phyloP scores from a whole-genome alignment of 2,113 vertebrate species.

The Hyperopisus bebe region DNA sequence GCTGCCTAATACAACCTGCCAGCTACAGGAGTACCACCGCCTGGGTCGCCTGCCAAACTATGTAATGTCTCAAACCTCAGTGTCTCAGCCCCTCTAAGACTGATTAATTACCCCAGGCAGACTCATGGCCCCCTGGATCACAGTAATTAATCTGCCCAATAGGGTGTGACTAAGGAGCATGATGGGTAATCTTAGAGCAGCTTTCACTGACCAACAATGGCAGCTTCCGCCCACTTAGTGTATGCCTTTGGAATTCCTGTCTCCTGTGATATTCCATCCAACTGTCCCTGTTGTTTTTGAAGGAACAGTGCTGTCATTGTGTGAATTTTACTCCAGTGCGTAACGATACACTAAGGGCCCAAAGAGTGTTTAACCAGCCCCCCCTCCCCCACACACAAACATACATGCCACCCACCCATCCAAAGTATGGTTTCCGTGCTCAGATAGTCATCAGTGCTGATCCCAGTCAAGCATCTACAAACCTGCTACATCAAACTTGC shows the following conservation, averaged over 20 bases:
- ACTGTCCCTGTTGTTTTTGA: background rate
- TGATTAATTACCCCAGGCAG: constrained; percentile 2
- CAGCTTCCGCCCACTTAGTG: background rate
- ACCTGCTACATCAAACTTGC: background rate
- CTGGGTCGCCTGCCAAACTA: background rate
- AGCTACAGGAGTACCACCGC: background rate
- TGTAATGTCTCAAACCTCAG: background rate
- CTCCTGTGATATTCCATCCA: background rate
- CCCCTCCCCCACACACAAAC: background rate
- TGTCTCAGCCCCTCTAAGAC: background rate
- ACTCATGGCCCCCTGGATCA: constrained; percentile 11
- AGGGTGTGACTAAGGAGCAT: constrained; percentile 34
- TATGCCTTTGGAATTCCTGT: background rate
- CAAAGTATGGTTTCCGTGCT: background rate
- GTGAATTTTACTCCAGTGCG: background rate
- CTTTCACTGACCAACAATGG: constrained; percentile 24
- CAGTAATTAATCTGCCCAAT: constrained; percentile 36
- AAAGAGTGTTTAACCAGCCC: background rate
- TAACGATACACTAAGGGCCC: background rate
- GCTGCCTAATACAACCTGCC: background rate
- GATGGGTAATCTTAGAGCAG: constrained; percentile 23
- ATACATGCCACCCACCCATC: background rate
- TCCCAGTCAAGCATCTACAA: background rate
- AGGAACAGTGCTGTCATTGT: constrained; percentile 7
- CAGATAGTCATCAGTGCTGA: background rate